Evolutionary conservation across 2,113 vertebrate genomes (phyloP), one percentile per base, ranked within the genome.

Genomic region (Cinclus mexicanus): DNA sequence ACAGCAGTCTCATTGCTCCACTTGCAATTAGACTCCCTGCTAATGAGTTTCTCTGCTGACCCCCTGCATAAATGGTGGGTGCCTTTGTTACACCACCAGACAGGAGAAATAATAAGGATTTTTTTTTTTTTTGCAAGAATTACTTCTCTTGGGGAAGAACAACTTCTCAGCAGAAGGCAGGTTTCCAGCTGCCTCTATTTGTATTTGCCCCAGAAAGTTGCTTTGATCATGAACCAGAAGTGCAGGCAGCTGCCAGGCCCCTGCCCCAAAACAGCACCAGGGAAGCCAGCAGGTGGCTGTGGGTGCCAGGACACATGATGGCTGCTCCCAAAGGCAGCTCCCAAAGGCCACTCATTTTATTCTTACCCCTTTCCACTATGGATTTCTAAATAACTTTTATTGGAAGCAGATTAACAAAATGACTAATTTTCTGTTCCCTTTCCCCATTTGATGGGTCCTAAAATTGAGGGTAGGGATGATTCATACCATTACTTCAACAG

Each of bases 351-450:
- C 46, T 44, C 41, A 15, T 69, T 88, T 88, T 39, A 86, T 68
- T 76, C 50, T 60, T 60, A 23, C 11, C 14, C 4, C 14, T 11
- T 20, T 42, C 19, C 2, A 0, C 19, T 13, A 18, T 5, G 9
- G 57, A 64, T 52, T 83, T 80, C 46, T 44, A 93, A 87, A 52
- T 59, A 11, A 12, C 50, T 89, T 81, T 81, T 87, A 75, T 44
- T 85, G 71, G 71, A 72, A 90, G 67, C 20, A 61, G 49, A 90
- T 90, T 85, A 72, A 72, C n/a, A 37, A 85, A 93, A 55, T 74
- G 57, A 94, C 31, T 94, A 50, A 93, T 92, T 94, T 92, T 90
- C 67, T 69, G 75, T 74, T 93, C 78, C 67, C 7, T 72, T 88
- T 78, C n/a, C 46, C 50, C 46, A 65, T 67, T 75, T 6, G 9